Evolutionary conservation across 1,140 invertebrate species (phyloP), one percentile per base, ranked within the genome.

Genomic region (Heterodera schachtii): DNA sequence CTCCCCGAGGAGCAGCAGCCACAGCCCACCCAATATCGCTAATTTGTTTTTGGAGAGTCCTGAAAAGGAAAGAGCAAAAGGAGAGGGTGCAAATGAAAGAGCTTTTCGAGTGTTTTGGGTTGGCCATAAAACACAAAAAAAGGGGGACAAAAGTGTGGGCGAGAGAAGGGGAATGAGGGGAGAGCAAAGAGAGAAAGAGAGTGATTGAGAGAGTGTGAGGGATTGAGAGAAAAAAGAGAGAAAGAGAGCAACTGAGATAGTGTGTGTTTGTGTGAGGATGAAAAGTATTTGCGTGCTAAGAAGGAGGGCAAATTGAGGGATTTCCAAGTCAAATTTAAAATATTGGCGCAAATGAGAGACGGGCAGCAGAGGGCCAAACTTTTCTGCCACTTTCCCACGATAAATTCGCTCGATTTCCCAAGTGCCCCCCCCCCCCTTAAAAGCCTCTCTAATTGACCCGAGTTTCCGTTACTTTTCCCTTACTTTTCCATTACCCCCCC

Each of bases 41-140:
- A 71, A 71, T 71, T 71, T 71, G 69, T 71, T 71, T 71, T 46
- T 71, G 69, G 69, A 71, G 69, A 2, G 69, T 46, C 1, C 31
- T 46, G 16, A 60, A 60, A 60, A 19, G 57, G 13, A 19, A 4
- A 4, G 16, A 16, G 57, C 4, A 11, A 52, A 52, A 11, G 49
- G 49, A 52, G 49, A n/a, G 69, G 31, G 69, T 6, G 31, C 69
- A 52, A 52, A 52, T 31, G 1, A 31, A 11, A 52, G 49, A 52
- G 49, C 49, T 52, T 52, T 41, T 46, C 3, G 69, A 71, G 69
- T 71, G 69, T 71, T 71, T 71, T 71, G 69, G 11, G 69, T 46
- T 71, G 69, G 41, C 57, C 57, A 60, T 60, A 16, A 19, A 19
- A 16, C 49, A 52, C 1, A 8, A 52, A 52, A 52, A 11, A 11